Evolutionary conservation across 2,113 vertebrate species (phyloP).

Genomic region (Hemichromis elongatus): DNA sequence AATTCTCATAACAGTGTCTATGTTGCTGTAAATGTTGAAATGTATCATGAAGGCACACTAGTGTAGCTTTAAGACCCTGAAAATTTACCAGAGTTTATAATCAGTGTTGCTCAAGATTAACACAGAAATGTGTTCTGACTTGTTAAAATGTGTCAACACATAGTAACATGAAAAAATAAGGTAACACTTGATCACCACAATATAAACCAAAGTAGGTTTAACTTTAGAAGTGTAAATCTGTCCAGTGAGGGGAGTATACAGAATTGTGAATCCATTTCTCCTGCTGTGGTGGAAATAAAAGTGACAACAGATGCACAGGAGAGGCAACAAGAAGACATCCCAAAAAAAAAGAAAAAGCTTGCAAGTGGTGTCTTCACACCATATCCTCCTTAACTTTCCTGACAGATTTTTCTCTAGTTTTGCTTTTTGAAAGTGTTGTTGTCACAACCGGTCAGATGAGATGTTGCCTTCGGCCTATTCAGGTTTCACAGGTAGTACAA

Average conservation of each 20-base stretch:
- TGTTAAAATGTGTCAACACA: neutral
- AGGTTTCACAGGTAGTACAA: neutral
- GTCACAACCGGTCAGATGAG: neutral
- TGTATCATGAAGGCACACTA: neutral
- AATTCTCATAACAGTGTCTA: neutral
- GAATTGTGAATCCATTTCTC: neutral
- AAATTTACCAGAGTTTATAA: neutral
- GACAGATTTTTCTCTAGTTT: neutral
- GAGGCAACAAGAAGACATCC: neutral
- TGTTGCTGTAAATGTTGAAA: neutral
- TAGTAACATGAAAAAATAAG: neutral
- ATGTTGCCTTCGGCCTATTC: neutral
- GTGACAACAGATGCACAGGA: neutral
- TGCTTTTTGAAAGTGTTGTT: neutral
- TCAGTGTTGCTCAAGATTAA: neutral
- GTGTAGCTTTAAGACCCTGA: accelerated
- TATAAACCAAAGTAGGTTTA: neutral
- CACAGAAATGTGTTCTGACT: neutral
- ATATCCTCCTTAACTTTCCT: neutral
- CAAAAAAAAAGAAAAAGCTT: neutral
- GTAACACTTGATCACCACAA: neutral
- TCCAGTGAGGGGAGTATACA: neutral
- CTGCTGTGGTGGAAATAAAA: neutral
- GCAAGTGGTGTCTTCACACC: neutral
- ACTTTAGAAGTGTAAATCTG: neutral